These are phyloP conservation scores for Platysternon megacephalum DNA, from an alignment of 2,113 vertebrate genomes.

Conservation along the genomic window DNA sequence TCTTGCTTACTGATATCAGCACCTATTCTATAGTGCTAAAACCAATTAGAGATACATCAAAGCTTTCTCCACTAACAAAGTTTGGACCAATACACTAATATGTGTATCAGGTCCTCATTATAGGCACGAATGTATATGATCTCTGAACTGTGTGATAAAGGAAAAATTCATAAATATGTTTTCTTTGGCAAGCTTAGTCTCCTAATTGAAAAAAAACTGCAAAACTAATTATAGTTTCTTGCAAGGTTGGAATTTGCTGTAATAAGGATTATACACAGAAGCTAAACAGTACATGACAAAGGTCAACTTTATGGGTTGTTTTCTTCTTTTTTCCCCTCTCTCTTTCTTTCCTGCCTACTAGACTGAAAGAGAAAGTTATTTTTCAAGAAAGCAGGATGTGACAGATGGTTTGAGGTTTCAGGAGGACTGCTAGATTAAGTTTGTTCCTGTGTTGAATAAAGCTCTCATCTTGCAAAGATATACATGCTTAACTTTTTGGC, in stretches of 20 bases:
- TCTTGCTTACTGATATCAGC: constrained; percentile 75
- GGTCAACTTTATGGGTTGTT: background rate
- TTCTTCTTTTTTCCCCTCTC: background rate
- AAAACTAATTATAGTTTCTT: constrained; percentile 54
- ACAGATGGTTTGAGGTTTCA: background rate
- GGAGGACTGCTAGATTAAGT: background rate
- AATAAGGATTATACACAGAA: constrained; percentile 39
- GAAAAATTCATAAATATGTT: constrained; percentile 67
- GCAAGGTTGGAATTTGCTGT: constrained; percentile 7
- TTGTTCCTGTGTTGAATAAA: background rate
- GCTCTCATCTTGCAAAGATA: background rate
- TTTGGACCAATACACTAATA: constrained; percentile 68
- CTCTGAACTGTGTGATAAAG: constrained; percentile 61
- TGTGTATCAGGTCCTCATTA: constrained; percentile 61
- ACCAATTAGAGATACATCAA: constrained; percentile 78
- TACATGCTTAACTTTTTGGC: background rate
- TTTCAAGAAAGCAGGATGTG: constrained; percentile 2
- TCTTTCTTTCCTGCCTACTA: background rate
- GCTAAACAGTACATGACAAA: constrained; percentile 48
- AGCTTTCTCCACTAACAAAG: constrained; percentile 68
- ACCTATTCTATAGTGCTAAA: constrained; percentile 79
- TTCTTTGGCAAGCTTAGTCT: constrained; percentile 61
- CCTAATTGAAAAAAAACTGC: constrained; percentile 51
- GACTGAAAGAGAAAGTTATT: background rate
- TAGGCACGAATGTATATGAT: constrained; percentile 46